A percentile compares a stretch with the other conserved stretches of the same genome.
Evolutionary conservation across 30 jellyfish, hydroid and myxozoan species (phyloP).

Genomic region (Phacellophora camtschatica): DNA sequence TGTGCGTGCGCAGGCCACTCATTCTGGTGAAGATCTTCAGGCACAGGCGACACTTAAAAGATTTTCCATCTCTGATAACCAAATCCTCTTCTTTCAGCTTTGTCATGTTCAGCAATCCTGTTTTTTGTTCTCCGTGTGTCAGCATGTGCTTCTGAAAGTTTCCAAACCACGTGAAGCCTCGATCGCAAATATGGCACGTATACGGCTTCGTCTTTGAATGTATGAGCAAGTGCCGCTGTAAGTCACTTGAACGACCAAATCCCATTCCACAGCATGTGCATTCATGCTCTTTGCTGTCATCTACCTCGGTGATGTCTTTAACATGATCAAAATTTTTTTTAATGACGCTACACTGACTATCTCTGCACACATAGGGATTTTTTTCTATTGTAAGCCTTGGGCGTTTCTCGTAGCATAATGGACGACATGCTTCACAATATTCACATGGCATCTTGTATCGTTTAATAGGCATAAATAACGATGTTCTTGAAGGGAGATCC

Average conservation of each 20-base stretch:
- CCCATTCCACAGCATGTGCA: conserved; percentile 62
- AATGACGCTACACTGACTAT: neutral
- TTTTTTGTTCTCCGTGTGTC: conserved; percentile 57
- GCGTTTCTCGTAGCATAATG: neutral
- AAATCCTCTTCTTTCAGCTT: conserved; percentile 73
- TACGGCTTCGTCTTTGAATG: conserved; percentile 72
- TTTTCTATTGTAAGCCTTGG: neutral
- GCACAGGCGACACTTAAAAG: conserved; percentile 81
- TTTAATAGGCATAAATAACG: neutral
- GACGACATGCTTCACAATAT: neutral
- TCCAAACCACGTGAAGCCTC: conserved; percentile 96
- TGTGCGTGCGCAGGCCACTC: conserved; percentile 90
- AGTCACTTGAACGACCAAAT: conserved; percentile 60
- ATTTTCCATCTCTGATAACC: conserved; percentile 63
- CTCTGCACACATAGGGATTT: neutral
- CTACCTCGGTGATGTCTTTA: neutral
- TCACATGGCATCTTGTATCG: neutral
- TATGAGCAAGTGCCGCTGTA: conserved; percentile 65
- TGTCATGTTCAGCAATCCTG: neutral
- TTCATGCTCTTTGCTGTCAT: neutral
- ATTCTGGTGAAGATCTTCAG: conserved; percentile 73
- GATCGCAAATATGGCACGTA: conserved; percentile 80
- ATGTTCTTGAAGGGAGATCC: too few species aligned
- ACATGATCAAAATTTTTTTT: too few species aligned
- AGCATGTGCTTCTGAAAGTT: conserved; percentile 90